phyloP scores from a whole-genome alignment of 2,797 vertebrate species.

The Anableps anableps region DNA sequence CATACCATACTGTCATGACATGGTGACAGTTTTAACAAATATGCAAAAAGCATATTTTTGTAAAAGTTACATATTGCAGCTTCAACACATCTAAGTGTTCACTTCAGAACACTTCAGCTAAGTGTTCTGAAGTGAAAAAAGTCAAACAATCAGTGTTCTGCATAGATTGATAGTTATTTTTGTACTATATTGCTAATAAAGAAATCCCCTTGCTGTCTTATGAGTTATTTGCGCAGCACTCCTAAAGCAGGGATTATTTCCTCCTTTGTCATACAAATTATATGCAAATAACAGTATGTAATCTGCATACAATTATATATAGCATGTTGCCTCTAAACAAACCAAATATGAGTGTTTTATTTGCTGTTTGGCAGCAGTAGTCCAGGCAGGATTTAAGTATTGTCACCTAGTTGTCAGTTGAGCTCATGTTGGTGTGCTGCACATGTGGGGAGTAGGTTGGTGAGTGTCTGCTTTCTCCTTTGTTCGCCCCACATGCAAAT shows the following conservation, averaged over 20 bases:
- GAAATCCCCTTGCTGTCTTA: neutral
- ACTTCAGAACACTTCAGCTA: no score
- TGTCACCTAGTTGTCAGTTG: constrained; percentile 38
- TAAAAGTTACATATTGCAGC: no score
- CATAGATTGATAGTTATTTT: constrained; percentile 3
- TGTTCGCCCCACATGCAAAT: constrained; percentile 75
- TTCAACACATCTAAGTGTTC: no score
- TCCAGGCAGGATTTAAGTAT: constrained; percentile 28
- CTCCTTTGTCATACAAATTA: neutral
- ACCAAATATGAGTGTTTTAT: constrained; percentile 12
- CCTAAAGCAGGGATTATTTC: constrained; percentile 14
- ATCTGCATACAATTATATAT: neutral
- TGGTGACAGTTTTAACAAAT: no score
- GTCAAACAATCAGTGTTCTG: constrained; percentile 8
- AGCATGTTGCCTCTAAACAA: neutral
- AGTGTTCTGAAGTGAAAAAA: constrained; percentile 26
- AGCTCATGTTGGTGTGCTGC: constrained; percentile 45
- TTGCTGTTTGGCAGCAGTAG: constrained; percentile 23
- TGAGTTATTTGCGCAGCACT: constrained; percentile 2
- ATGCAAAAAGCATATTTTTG: no score
- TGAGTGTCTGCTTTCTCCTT: constrained; percentile 61
- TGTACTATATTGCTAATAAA: constrained; percentile 9
- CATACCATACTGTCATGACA: no score
- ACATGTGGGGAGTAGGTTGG: constrained; percentile 50
- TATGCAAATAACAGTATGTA: neutral